phyloP scores from a whole-genome alignment of 2,113 vertebrate genomes.

The Silurus asotus region DNA sequence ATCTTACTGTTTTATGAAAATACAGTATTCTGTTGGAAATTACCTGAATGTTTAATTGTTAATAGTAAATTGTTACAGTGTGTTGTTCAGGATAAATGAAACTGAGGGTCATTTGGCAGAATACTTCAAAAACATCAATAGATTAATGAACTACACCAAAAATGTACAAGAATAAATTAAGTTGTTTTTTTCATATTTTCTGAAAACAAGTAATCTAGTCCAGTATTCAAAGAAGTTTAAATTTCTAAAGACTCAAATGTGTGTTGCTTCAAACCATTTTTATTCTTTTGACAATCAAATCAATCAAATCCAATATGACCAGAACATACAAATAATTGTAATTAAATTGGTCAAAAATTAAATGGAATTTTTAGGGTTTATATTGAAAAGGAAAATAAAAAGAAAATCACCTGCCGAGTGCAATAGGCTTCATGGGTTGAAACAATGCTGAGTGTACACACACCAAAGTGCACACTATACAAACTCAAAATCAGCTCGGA shows the following conservation, averaged over 20 bases:
- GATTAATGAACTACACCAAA: background rate
- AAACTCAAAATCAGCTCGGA: conserved; percentile 62
- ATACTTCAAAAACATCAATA: background rate
- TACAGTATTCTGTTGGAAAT: too few species aligned
- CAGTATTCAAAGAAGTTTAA: background rate
- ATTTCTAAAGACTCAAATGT: background rate
- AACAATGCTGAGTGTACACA: conserved; percentile 60
- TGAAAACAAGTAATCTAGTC: background rate
- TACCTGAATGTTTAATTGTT: too few species aligned
- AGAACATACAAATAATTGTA: background rate
- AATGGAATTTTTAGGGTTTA: conserved; percentile 11
- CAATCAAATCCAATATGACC: background rate
- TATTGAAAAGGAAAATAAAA: background rate
- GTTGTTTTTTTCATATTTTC: background rate
- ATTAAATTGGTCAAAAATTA: conserved; percentile 21
- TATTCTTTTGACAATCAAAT: background rate
- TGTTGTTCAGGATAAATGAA: conserved; percentile 4
- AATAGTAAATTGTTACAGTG: background rate
- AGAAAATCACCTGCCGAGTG: conserved; percentile 64
- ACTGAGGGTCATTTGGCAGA: background rate
- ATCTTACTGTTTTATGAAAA: too few species aligned
- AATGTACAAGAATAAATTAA: background rate
- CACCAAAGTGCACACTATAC: conserved; percentile 62
- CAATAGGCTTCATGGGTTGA: conserved; percentile 69
- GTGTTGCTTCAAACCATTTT: background rate